Conservation (phyloP, 2,888 invertebrate species). For the Meandrusa payeni region DNA sequence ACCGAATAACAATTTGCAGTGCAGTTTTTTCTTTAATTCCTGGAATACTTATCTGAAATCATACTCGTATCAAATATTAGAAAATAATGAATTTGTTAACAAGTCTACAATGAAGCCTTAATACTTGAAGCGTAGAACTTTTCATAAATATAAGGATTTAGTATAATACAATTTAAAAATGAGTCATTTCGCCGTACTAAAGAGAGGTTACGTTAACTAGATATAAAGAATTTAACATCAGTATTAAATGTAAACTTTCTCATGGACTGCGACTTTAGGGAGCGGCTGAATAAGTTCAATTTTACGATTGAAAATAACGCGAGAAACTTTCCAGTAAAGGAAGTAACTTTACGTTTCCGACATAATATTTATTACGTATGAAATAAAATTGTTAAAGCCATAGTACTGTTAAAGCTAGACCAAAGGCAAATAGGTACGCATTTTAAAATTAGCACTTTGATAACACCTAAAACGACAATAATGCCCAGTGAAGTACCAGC, state of each 20-base stretch:
- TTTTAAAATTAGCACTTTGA: too few species aligned
- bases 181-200: constrained; percentile 19
- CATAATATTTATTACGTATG: not conserved
- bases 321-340: constrained; percentile 2
- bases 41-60: too few species aligned
- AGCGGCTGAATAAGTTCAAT: constrained; percentile 15
- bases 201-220: not conserved
- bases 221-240: constrained; percentile 10
- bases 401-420: too few species aligned
- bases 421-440: too few species aligned
- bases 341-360: not conserved
- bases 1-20: too few species aligned
- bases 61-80: constrained; percentile 5
- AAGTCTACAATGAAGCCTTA: too few species aligned
- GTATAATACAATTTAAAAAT: too few species aligned
- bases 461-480: constrained; percentile 6
- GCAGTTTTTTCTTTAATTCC: too few species aligned
- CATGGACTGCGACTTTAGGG: not conserved
- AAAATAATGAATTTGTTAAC: too few species aligned
- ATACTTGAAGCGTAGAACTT: too few species aligned
- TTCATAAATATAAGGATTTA: too few species aligned
- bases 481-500: constrained; percentile 52
- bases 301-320: constrained; percentile 20
- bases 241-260: constrained; percentile 9
- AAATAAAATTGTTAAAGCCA: constrained; percentile 16